Percentiles rank a stretch among this genome's conserved stretches.
Conservation (phyloP, 2,797 vertebrate genomes). For the Streptopelia turtur region DNA sequence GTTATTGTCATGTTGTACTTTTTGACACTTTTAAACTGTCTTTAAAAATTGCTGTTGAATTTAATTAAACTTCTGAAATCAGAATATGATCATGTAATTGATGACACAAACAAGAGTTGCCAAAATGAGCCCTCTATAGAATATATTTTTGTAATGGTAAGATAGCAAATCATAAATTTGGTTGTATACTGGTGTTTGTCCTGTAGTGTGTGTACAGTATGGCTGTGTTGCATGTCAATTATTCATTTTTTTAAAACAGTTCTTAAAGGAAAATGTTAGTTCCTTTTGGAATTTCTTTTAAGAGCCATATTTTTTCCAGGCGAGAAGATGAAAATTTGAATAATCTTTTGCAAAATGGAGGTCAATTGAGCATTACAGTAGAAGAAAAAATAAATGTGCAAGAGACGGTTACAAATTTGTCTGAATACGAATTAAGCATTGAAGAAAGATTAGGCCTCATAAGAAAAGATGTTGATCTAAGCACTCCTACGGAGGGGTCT, state of each 20-base stretch:
- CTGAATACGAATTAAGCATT: constrained; percentile 87
- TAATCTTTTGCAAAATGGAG: constrained; percentile 90
- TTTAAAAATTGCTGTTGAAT: not conserved
- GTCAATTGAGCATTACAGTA: constrained; percentile 82
- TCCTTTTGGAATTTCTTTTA: not conserved
- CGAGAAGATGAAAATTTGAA: constrained; percentile 95
- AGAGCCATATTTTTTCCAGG: constrained; percentile 75
- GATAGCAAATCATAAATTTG: not conserved
- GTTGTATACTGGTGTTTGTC: not conserved
- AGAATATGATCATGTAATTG: too few species aligned
- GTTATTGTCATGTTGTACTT: not conserved
- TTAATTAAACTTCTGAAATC: not conserved
- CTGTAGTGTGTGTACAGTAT: not conserved
- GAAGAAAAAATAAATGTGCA: constrained; percentile 82
- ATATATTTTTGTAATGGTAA: not conserved
- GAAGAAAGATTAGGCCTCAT: constrained; percentile 88
- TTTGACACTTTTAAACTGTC: not conserved
- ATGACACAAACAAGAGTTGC: accelerated
- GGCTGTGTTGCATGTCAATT: not conserved
- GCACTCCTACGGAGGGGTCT: constrained; percentile 76
- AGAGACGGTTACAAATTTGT: constrained; percentile 80
- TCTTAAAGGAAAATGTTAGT: not conserved
- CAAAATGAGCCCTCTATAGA: not conserved
- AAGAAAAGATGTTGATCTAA: constrained; percentile 82
- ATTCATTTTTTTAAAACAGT: not conserved